Percentiles rank a stretch among this genome's conserved stretches.
These are phyloP conservation scores for Cerastoderma edule DNA, from an alignment of 2,888 invertebrate species.

Conservation along the genomic window DNA sequence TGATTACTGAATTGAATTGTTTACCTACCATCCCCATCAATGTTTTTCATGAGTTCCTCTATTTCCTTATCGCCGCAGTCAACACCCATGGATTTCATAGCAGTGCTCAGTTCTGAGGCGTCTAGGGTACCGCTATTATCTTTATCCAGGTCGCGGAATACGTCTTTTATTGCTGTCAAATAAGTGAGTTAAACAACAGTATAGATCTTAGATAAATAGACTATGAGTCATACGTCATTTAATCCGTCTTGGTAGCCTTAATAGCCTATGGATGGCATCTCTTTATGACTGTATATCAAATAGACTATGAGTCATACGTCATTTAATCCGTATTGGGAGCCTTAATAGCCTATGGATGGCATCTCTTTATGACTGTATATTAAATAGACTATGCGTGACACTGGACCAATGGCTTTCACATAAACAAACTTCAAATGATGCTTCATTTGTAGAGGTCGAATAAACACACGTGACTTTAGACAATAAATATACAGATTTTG, in stretches of 20 bases:
- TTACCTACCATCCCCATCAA: conserved; percentile 37
- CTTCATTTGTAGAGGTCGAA: no score
- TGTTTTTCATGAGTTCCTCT: conserved; percentile 37
- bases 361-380: background rate
- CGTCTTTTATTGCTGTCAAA: conserved; percentile 42
- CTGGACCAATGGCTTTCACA: no score
- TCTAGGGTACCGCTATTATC: conserved; percentile 42
- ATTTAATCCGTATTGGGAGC: background rate
- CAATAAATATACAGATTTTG: no score
- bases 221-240: background rate
- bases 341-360: background rate
- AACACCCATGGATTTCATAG: conserved; percentile 40
- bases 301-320: background rate
- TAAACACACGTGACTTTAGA: no score
- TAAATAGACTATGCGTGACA: background rate
- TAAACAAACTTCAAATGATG: no score
- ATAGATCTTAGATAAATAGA: background rate
- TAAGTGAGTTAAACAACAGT: background rate
- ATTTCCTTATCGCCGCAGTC: conserved; percentile 31
- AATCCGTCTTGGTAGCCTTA: background rate
- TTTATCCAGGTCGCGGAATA: conserved; percentile 38
- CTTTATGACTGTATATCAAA: background rate
- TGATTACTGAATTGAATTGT: no score
- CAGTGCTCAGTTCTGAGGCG: conserved; percentile 29
- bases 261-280: background rate